Percentiles rank a stretch among this genome's conserved stretches.
These are phyloP conservation scores for Turdus rufiventris DNA, from an alignment of 2,113 vertebrate species.

Conservation along the genomic window DNA sequence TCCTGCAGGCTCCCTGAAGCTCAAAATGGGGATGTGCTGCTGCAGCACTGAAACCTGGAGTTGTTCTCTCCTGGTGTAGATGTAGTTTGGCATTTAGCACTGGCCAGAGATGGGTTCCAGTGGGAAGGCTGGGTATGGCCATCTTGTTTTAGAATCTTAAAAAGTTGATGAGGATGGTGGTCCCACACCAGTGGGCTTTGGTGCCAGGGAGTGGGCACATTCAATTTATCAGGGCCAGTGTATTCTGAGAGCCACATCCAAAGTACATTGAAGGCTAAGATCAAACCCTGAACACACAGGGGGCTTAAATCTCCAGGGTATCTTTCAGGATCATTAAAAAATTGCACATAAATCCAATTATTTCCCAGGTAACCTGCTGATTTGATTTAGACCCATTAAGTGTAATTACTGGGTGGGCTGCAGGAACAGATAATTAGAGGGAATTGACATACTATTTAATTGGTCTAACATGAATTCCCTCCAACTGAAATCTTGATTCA, in stretches of 20 bases:
- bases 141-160: background rate
- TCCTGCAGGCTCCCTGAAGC: background rate
- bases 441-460: conserved; percentile 52
- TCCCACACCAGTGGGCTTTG: background rate
- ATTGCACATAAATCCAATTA: conserved; percentile 29
- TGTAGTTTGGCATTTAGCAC: background rate
- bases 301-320: background rate
- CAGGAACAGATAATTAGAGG: conserved; percentile 27
- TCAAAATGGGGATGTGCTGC: background rate
- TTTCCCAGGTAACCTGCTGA: conserved; percentile 44
- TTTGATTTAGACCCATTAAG: conserved; percentile 42
- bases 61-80: background rate
- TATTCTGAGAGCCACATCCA: background rate
- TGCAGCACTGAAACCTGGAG: background rate
- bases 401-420: conserved; percentile 10
- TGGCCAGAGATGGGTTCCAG: background rate
- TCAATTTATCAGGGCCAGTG: background rate
- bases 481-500: conserved; percentile 17
- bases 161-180: background rate
- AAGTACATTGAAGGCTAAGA: background rate
- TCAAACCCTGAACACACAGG: background rate
- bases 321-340: conserved; percentile 34
- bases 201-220: background rate
- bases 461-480: conserved; percentile 34
- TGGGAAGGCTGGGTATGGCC: background rate